These are phyloP conservation scores for Pangasianodon hypophthalmus DNA, from an alignment of 2,113 vertebrate species.

Conservation along the genomic window DNA sequence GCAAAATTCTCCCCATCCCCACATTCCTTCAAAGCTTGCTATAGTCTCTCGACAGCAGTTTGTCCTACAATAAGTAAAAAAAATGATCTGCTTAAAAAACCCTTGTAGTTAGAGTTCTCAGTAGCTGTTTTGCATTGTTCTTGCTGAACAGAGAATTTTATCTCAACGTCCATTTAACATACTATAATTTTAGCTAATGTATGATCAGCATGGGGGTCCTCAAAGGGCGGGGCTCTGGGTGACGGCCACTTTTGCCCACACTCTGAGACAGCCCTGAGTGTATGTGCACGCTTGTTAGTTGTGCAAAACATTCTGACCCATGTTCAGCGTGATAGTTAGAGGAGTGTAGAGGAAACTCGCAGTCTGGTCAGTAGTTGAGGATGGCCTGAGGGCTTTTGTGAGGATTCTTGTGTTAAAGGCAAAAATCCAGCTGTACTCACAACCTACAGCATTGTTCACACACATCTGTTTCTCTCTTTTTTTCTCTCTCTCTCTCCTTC, in stretches of 20 bases:
- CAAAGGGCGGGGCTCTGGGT: background rate
- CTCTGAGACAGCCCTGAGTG: background rate
- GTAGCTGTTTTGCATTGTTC: background rate
- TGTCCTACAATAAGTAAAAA: background rate
- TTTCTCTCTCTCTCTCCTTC: background rate
- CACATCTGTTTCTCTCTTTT: background rate
- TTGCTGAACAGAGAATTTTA: background rate
- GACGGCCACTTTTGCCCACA: background rate
- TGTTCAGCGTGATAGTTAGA: background rate
- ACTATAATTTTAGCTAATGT: background rate
- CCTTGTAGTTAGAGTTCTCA: background rate
- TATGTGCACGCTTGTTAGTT: background rate
- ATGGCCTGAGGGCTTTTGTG: background rate
- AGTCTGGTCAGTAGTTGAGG: background rate
- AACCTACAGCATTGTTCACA: slow-evolving; percentile 26
- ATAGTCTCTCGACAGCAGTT: background rate
- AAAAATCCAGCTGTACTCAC: slow-evolving; percentile 16
- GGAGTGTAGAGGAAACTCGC: background rate
- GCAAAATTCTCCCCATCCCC: background rate
- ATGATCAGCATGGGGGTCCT: background rate
- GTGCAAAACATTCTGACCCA: background rate
- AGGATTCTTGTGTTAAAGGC: slow-evolving; percentile 6
- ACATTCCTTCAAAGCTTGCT: background rate
- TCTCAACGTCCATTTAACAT: background rate
- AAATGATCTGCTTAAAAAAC: background rate